These are phyloP conservation scores for Choloepus hoffmanni DNA, from an alignment of 2,113 vertebrate genomes.

Conservation along the genomic window DNA sequence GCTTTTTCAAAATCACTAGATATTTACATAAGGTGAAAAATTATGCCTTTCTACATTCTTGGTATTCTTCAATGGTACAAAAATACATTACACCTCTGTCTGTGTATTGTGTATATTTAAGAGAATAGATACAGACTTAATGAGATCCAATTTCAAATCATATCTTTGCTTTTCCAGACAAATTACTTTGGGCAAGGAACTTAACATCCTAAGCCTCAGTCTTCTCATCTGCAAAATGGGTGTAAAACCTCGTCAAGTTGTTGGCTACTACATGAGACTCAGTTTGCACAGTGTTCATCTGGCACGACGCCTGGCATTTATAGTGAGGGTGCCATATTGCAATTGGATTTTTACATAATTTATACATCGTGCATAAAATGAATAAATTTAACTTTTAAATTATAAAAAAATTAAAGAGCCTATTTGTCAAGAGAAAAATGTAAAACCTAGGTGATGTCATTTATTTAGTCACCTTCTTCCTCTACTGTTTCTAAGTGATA, in stretches of 20 bases:
- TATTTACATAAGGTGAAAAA: conserved; percentile 9
- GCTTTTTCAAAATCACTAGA: conserved; percentile 32
- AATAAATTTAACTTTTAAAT: neutral
- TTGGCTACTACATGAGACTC: neutral
- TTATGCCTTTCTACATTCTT: neutral
- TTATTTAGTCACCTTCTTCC: neutral
- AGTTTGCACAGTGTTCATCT: neutral
- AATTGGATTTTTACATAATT: neutral
- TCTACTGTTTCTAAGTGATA: neutral
- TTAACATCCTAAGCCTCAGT: neutral
- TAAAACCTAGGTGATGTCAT: neutral
- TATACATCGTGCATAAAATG: neutral
- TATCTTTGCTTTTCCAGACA: neutral
- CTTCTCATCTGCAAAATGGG: neutral
- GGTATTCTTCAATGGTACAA: neutral
- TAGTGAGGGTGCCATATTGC: neutral
- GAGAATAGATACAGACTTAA: neutral
- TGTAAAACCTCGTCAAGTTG: too few species aligned
- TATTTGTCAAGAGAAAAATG: neutral
- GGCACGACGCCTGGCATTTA: neutral
- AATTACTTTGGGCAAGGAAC: neutral
- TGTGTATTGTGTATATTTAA: neutral
- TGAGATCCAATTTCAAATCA: neutral
- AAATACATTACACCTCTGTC: neutral
- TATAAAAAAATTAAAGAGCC: neutral